Evolutionary conservation across 2,888 invertebrate species (phyloP).

Genomic region (Rhingia rostrata): DNA sequence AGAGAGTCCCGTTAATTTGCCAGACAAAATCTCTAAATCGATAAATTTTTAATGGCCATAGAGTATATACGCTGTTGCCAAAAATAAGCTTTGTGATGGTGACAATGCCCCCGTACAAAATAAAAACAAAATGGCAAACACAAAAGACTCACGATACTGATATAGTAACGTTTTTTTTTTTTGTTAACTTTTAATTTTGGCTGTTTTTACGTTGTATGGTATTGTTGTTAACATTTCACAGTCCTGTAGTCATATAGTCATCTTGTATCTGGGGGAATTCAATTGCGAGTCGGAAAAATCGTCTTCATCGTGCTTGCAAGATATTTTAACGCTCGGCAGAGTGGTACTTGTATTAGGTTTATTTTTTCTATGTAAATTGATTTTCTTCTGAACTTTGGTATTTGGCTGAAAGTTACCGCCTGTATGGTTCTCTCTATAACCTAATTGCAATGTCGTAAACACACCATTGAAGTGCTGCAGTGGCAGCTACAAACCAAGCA

Average conservation of each 20-base stretch:
- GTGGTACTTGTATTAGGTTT: conserved; percentile 34
- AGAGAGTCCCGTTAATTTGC: conserved; percentile 49
- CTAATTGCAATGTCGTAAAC: conserved; percentile 62
- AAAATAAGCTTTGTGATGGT: conserved; percentile 7
- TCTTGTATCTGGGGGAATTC: conserved; percentile 26
- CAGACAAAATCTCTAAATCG: conserved; percentile 17
- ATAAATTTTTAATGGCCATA: conserved; percentile 29
- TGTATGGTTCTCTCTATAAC: conserved; percentile 48
- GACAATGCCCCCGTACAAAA: conserved; percentile 17
- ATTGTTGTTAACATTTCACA: conserved; percentile 69
- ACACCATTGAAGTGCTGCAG: conserved; percentile 10
- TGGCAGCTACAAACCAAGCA: not conserved
- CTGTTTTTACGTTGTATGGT: conserved; percentile 17
- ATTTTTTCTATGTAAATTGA: conserved; percentile 52
- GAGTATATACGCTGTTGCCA: conserved; percentile 20
- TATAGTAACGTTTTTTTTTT: conserved; percentile 23
- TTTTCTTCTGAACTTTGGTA: conserved; percentile 66
- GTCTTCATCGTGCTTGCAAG: conserved; percentile 4
- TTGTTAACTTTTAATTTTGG: conserved; percentile 6
- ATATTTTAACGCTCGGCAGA: conserved; percentile 10
- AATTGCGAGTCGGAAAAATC: conserved; percentile 17
- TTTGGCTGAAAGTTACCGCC: conserved; percentile 28
- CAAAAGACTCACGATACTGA: conserved; percentile 9
- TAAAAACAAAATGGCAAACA: not conserved
- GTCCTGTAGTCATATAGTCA: conserved; percentile 30